Percentiles rank a stretch among this genome's conserved stretches.
phyloP scores from a whole-genome alignment of 2,888 invertebrate species.

The Melanostoma mellinum region DNA sequence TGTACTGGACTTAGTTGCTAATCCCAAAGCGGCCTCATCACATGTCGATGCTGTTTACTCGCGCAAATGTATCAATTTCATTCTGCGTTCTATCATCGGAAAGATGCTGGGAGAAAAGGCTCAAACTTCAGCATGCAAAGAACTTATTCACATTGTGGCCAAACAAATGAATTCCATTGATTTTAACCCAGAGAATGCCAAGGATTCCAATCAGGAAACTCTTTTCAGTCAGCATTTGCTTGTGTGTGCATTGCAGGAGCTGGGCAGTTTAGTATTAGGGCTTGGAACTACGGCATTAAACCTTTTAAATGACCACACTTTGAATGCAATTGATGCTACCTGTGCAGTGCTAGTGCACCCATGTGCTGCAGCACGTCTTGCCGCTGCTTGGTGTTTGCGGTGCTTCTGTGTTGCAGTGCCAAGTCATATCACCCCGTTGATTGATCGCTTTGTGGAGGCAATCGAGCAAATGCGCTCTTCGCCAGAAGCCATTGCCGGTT shows the following conservation, averaged over 20 bases:
- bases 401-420: slow-evolving; percentile 97
- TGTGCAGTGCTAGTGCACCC: slow-evolving; percentile 93
- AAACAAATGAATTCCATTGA: slow-evolving; percentile 98
- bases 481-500: slow-evolving; percentile 93
- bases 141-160: slow-evolving; percentile 94
- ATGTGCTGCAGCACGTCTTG: slow-evolving; percentile 94
- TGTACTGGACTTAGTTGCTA: slow-evolving; percentile 95
- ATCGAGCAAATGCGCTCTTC: slow-evolving; percentile 95
- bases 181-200: slow-evolving; percentile 95
- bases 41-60: slow-evolving; percentile 99
- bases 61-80: slow-evolving; percentile 97
- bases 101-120: slow-evolving; percentile 98
- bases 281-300: slow-evolving; percentile 97
- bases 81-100: slow-evolving; percentile 94
- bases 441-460: slow-evolving; percentile 94
- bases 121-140: slow-evolving; percentile 96
- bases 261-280: slow-evolving; percentile 93
- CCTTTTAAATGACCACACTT: slow-evolving; percentile 92
- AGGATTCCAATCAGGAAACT: slow-evolving; percentile 95
- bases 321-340: slow-evolving; percentile 86
- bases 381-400: slow-evolving; percentile 96
- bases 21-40: slow-evolving; percentile 96
- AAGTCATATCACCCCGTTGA: slow-evolving; percentile 95
- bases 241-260: slow-evolving; percentile 95
- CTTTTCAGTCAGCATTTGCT: slow-evolving; percentile 94